These are phyloP conservation scores for Noctua janthe DNA, from an alignment of 2,888 invertebrate species.

Conservation along the genomic window DNA sequence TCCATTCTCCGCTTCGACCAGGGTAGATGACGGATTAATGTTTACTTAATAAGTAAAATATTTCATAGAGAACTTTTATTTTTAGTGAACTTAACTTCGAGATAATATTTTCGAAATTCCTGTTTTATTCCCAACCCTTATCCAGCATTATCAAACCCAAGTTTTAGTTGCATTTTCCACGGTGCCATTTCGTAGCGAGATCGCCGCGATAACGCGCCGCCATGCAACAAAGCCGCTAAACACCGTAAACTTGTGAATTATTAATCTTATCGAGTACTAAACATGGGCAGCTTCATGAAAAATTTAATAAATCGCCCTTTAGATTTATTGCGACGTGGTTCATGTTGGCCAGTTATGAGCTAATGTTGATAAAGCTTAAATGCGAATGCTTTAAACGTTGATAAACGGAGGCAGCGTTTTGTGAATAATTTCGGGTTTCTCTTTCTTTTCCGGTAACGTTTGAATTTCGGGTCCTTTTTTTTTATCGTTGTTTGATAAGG, in stretches of 20 bases:
- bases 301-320: conserved; percentile 86
- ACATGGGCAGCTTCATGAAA: conserved; percentile 86
- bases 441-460: conserved; percentile 45
- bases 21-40: no score
- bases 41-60: not conserved
- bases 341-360: conserved; percentile 63
- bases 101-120: not conserved
- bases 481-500: conserved; percentile 27
- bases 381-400: conserved; percentile 67
- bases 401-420: conserved; percentile 40
- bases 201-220: conserved; percentile 81
- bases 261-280: conserved; percentile 88
- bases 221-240: conserved; percentile 88
- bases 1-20: no score
- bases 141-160: conserved; percentile 52
- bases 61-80: not conserved
- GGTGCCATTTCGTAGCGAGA: conserved; percentile 82
- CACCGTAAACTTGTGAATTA: conserved; percentile 90
- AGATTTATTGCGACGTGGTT: conserved; percentile 79
- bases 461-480: conserved; percentile 4
- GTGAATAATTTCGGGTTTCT: conserved; percentile 42
- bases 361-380: conserved; percentile 69
- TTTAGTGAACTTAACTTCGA: not conserved
- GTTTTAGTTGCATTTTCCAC: conserved; percentile 79
- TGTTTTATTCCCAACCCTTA: conserved; percentile 17